Conservation (phyloP, 2,888 invertebrate genomes). For the Onthophagus sagittarius region DNA sequence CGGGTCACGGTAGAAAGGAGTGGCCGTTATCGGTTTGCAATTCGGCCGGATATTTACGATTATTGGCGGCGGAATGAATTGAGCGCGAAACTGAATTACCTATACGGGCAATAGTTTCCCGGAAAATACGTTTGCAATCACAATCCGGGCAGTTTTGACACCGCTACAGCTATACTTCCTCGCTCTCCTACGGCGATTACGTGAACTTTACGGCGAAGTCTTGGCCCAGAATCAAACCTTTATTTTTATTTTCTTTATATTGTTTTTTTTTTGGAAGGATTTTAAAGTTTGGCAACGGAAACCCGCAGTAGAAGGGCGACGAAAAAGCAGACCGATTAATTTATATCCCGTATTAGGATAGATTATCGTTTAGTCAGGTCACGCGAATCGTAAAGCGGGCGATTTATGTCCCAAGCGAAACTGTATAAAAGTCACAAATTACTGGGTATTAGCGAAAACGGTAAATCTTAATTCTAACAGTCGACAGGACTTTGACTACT, state of each 20-base stretch:
- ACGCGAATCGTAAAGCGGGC: constrained; percentile 5
- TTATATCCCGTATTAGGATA: neutral
- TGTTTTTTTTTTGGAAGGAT: too few species aligned
- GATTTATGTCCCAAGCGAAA: neutral
- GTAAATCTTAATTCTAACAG: constrained; percentile 4
- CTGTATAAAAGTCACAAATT: neutral
- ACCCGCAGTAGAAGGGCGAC: neutral
- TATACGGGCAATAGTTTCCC: neutral
- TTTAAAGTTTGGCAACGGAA: neutral
- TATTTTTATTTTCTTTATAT: neutral
- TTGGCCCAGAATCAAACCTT: neutral
- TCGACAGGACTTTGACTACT: neutral
- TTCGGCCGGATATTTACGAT: neutral
- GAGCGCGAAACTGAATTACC: neutral
- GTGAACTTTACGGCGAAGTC: neutral
- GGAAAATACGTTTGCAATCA: neutral
- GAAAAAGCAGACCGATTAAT: neutral
- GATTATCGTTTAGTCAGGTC: constrained; percentile 2
- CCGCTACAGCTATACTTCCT: neutral
- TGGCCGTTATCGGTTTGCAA: neutral
- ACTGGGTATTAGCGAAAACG: neutral
- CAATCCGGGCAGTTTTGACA: neutral
- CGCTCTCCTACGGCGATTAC: neutral
- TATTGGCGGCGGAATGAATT: neutral
- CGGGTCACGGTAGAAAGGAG: neutral